Base-by-base conservation (phyloP, 2,888 invertebrate genomes). In the Hofmannophila pseudospretella region DNA sequence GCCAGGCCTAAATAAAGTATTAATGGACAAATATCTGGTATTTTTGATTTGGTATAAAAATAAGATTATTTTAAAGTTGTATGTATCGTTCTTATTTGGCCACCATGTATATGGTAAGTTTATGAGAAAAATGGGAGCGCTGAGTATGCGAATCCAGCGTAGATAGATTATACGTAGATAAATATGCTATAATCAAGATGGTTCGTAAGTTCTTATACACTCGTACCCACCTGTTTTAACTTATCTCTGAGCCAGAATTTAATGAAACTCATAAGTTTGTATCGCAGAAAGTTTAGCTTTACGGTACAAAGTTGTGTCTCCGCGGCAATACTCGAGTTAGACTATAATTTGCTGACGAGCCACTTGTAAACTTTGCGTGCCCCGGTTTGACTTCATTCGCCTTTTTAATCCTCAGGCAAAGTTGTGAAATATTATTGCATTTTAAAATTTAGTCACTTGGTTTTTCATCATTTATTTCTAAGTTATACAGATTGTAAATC, bases 261-360 rank as follows among this genome's bases (percentile, higher is more conserved):
- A 75, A 77, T 79, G 71, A 71, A 75, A 76, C 73, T 73, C 67
- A 70, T 70, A 75, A 80, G 71, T 77, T 78, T 71, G 68, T 73
- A 71, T 72, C 66, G 49, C 43, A 43, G 45, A 54, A 72, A 75
- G 66, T 74, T 75, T 49, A 60, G 58, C 60, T 61, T 62, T 58
- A 60, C 54, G 61, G 53, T 49, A 39, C 51, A 50, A 71, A 73
- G 61, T 72, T 68, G 59, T 54, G 58, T 71, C 67, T 64, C 67
- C 54, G 51, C 58, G 62, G 61, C 58, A 54, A 55, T 64, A 64
- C 59, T 61, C 58, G 61, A 69, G 66, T 67, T 71, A 58, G 60
- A 62, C 65, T 67, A 67, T 78, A 78, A 79, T 78, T 78, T 75
- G 72, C 72, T 75, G 76, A 76, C 69, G 71, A 72, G 71, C 65